phyloP scores from a whole-genome alignment of 2,888 invertebrate genomes.

The Pristionchus arcanus region DNA sequence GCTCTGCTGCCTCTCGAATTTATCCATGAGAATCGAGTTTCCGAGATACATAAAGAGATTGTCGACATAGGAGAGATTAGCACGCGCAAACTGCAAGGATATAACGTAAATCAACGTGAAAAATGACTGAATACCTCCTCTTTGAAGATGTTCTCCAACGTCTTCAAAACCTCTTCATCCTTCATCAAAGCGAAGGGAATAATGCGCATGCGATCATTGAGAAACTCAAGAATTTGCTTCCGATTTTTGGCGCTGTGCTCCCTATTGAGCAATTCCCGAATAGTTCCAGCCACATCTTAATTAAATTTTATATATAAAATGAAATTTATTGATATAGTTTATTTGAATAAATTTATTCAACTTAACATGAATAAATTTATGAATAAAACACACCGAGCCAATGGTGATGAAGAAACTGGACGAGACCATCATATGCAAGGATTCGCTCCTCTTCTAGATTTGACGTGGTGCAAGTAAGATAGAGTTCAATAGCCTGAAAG shows the following conservation, averaged over 20 bases:
- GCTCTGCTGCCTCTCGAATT: constrained; percentile 44
- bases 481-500: constrained; percentile 3
- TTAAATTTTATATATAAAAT: too few species aligned
- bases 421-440: background rate
- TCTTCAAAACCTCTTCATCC: background rate
- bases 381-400: too few species aligned
- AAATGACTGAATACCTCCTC: constrained; percentile 23
- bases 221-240: constrained; percentile 26
- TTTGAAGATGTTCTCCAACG: constrained; percentile 38
- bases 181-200: background rate
- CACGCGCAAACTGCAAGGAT: background rate
- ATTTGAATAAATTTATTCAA: background rate
- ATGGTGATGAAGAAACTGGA: constrained; percentile 24
- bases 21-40: constrained; percentile 43
- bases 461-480: constrained; percentile 5
- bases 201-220: constrained; percentile 9
- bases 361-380: too few species aligned
- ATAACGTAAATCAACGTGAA: too few species aligned
- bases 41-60: constrained; percentile 8
- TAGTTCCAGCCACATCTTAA: background rate
- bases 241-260: constrained; percentile 23
- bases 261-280: constrained; percentile 26
- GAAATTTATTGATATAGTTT: background rate
- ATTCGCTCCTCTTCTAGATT: background rate
- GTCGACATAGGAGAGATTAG: constrained; percentile 29